phyloP scores from a whole-genome alignment of 2,888 invertebrate genomes.

The Dicyrtomina minuta region DNA sequence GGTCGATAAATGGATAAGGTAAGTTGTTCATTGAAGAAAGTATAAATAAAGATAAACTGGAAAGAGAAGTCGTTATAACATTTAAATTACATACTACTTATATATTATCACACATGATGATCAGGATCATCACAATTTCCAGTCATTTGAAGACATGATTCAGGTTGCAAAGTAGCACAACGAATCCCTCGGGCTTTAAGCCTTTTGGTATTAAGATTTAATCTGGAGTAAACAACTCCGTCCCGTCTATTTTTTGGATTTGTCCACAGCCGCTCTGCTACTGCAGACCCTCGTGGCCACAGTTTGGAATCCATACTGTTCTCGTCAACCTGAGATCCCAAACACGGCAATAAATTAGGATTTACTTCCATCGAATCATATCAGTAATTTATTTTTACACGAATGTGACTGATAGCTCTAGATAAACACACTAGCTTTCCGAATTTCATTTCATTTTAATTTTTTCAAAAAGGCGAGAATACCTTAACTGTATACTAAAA shows the following conservation, averaged over 20 bases:
- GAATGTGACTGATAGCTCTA: too few relatives aligned
- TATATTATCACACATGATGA: background rate
- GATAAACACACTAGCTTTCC: too few relatives aligned
- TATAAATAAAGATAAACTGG: background rate
- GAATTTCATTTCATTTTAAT: background rate
- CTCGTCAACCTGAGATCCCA: slow-evolving; percentile 64
- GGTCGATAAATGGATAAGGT: too few relatives aligned
- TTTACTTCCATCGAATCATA: too few relatives aligned
- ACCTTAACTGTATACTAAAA: too few relatives aligned
- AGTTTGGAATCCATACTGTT: slow-evolving; percentile 68
- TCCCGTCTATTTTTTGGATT: slow-evolving; percentile 73
- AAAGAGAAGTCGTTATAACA: too few relatives aligned
- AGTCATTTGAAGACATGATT: slow-evolving; percentile 80
- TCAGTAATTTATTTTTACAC: too few relatives aligned
- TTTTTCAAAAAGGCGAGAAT: too few relatives aligned
- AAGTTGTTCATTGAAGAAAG: background rate
- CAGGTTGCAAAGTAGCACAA: slow-evolving; percentile 75
- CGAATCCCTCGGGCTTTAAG: slow-evolving; percentile 67
- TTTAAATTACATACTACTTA: too few relatives aligned
- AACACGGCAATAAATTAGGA: too few relatives aligned
- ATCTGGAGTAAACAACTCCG: slow-evolving; percentile 69
- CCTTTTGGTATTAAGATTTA: slow-evolving; percentile 71
- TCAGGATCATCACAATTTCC: slow-evolving; percentile 50
- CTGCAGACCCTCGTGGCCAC: slow-evolving; percentile 81
- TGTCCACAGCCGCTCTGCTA: slow-evolving; percentile 81